Evolutionary conservation across 1,140 invertebrate species (phyloP), one percentile per base, ranked within the genome.

Genomic region (Halesus radiatus): DNA sequence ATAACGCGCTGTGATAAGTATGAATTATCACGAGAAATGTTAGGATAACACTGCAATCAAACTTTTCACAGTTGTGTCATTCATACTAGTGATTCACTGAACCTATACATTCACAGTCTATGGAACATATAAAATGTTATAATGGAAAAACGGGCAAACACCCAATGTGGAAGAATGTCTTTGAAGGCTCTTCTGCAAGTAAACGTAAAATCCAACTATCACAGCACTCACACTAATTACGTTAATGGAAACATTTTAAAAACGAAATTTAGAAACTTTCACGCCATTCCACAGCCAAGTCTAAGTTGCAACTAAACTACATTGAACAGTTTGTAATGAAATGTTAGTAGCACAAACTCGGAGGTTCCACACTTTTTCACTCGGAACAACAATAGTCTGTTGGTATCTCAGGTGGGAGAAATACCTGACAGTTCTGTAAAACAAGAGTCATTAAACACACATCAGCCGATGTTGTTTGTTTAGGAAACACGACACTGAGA

Each of bases 381-480:
- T 56, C n/a, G 26, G 20, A 45, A 45, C 37, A 45, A 45, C 37
- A 73, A 73, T 16, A 58, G 22, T 73, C 13, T 13, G 53, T 37
- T n/a, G 56, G 22, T 60, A 8, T 26, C 23, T 37, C 37, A 8
- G 53, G 45, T 7, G 7, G 73, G 23, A 75, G 53, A 16, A 75
- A 23, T 23, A 73, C n/a, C 53, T 26, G 45, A 37, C 73, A 75
- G 53, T 75, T 26, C 5, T 1, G 26, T 29, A 29, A 29, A 54
- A 56, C 45, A 54, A 16, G 26, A 75, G 53, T 52, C 29, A 60
- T 58, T 72, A 72, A 52, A 72, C 68, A 72, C 37, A 72, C 37
- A 50, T 20, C 53, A 32, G 73, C 29, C 50, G 53, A 29, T 53
- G 45, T 8, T 75, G 50, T 75, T 75, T 75, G 45, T 72, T 20